Evolutionary conservation across 2,113 vertebrate genomes (phyloP), one percentile per base, ranked within the genome.

Genomic region (Platichthys stellatus): DNA sequence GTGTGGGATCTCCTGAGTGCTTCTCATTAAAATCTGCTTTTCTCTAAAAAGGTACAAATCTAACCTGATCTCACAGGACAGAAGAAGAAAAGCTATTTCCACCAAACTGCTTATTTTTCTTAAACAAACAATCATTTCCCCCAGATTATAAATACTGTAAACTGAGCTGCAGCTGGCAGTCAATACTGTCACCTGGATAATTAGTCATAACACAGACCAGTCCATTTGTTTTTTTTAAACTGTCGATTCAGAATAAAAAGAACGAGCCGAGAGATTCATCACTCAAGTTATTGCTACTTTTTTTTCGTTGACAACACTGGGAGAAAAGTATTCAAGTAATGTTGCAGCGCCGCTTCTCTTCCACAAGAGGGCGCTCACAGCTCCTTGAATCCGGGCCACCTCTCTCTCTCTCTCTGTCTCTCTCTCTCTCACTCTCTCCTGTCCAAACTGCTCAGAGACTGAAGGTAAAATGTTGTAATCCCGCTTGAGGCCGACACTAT

Each of bases 251-350:
- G 40, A 14, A 61, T 66, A n/a, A 24, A 72, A 70, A 82, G 38
- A 63, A 70, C 18, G 15, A 57, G 83, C 80, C 89, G 73, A 81
- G 66, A 57, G 71, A 45, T 88, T 23, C 76, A 80, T 17, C 28
- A 71, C 51, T 81, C 20, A 79, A 69, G 63, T 86, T 91, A 90
- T 90, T 94, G 90, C 90, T 90, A 66, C 79, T 82, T 86, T 81
- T 70, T 63, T 78, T 31, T 31, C 15, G 80, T 66, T 28, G 69
- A 51, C 20, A 63, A 68, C 60, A 57, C 59, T 26, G 79, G 63
- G 58, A 72, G 78, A 93, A 49, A 94, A 93, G 91, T 93, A 87
- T 93, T 92, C 90, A 94, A 92, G 89, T 91, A 87, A 77, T 64
- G 75, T 81, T 88, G 92, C 89, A 90, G 82, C 56, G 75, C 84